Percentiles rank a stretch among this genome's conserved stretches.
Conservation (phyloP, 2,113 vertebrate species). For the Syngnathus floridae region DNA sequence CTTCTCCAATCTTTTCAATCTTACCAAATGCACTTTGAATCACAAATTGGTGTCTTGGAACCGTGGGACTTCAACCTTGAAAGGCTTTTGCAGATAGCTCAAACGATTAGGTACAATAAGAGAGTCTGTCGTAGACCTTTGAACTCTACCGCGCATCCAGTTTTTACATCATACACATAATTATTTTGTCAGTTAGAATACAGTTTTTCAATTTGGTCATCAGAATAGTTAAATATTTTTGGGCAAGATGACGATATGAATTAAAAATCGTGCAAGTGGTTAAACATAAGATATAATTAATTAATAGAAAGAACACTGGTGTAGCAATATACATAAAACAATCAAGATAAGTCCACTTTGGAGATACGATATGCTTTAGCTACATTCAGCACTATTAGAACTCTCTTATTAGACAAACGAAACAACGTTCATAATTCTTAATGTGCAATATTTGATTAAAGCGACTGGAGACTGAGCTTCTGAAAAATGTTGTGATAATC, state of each 20-base stretch:
- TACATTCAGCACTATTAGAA: neutral
- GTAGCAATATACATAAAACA: neutral
- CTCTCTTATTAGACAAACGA: neutral
- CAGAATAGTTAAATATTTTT: too few relatives aligned
- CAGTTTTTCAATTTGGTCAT: too few relatives aligned
- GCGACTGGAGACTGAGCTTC: neutral
- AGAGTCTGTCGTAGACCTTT: too few relatives aligned
- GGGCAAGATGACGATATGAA: too few relatives aligned
- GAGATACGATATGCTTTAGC: neutral
- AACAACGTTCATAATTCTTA: neutral
- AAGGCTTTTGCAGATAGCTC: neutral
- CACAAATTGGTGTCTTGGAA: neutral
- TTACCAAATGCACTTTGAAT: neutral
- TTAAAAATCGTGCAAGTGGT: too few relatives aligned
- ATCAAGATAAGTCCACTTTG: neutral
- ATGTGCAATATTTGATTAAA: neutral
- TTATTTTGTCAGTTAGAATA: too few relatives aligned
- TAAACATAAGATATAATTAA: too few relatives aligned
- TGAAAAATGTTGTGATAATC: neutral
- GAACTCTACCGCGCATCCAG: too few relatives aligned
- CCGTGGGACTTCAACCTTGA: neutral
- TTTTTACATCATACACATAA: too few relatives aligned
- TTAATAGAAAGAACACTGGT: too few relatives aligned
- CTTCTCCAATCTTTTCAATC: neutral
- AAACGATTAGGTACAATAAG: too few relatives aligned